These are phyloP conservation scores for Corvus moneduloides DNA, from an alignment of 2,113 vertebrate species.

Conservation along the genomic window DNA sequence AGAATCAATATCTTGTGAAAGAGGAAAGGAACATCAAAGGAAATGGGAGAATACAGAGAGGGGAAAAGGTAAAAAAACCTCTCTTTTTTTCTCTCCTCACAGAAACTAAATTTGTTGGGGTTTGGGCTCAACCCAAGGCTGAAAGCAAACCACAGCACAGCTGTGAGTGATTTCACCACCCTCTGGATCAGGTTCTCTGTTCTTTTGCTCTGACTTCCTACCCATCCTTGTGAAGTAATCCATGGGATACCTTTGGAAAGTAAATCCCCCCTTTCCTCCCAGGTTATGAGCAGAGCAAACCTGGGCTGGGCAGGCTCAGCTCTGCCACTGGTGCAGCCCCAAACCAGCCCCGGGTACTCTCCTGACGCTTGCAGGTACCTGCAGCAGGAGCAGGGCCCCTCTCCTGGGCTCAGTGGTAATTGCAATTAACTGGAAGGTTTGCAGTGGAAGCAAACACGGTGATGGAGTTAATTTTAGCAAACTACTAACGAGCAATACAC, in stretches of 20 bases:
- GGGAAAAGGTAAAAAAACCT: neutral
- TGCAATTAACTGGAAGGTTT: constrained; percentile 32
- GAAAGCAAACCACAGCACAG: neutral
- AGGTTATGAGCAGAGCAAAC: neutral
- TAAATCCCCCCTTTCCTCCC: neutral
- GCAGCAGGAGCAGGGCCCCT: neutral
- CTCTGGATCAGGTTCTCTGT: neutral
- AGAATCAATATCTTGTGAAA: constrained; percentile 16
- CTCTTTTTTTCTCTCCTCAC: neutral
- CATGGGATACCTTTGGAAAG: neutral
- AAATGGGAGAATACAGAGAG: neutral
- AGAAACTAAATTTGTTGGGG: neutral
- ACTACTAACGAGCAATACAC: constrained; percentile 48
- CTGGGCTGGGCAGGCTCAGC: neutral
- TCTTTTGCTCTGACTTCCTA: neutral
- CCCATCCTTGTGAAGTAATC: neutral
- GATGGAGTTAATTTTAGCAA: constrained; percentile 68
- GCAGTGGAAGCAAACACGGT: constrained; percentile 51
- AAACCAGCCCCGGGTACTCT: neutral
- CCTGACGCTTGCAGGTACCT: neutral
- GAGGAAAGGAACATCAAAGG: constrained; percentile 9
- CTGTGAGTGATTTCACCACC: neutral
- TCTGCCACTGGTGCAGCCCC: neutral
- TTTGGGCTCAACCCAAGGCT: neutral
- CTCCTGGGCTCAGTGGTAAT: neutral